These are phyloP conservation scores for Scolopax rusticola DNA, from an alignment of 2,797 vertebrate genomes.

Conservation along the genomic window DNA sequence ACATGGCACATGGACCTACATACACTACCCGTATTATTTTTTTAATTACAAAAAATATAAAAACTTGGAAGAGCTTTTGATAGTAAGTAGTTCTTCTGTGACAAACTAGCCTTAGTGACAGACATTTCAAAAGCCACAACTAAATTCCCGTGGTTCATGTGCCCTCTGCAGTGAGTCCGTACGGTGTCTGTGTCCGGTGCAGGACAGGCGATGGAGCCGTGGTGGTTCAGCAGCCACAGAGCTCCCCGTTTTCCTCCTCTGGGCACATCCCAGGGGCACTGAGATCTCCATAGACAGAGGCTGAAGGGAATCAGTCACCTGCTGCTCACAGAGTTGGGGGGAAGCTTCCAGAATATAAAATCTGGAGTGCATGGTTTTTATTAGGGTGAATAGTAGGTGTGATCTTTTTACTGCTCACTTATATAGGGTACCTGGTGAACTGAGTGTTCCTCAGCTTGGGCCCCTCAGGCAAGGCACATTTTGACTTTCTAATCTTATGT, in stretches of 20 bases:
- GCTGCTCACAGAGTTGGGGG: background rate
- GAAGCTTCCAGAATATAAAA: background rate
- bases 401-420: background rate
- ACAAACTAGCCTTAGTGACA: background rate
- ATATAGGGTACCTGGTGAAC: background rate
- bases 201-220: rapidly evolving
- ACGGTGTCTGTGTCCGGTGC: rapidly evolving
- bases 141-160: rapidly evolving
- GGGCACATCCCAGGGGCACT: background rate
- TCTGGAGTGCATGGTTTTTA: background rate
- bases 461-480: background rate
- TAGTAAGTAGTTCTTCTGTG: background rate
- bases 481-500: background rate
- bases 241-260: rapidly evolving
- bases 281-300: background rate
- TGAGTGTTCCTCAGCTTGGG: background rate
- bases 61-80: background rate
- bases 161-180: background rate
- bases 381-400: background rate
- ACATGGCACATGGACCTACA: rapidly evolving
- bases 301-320: background rate
- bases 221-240: background rate
- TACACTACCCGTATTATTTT: background rate
- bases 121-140: background rate
- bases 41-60: background rate